Base-by-base conservation (phyloP, 2,797 vertebrate genomes). In the Poeciliopsis presidionis region DNA sequence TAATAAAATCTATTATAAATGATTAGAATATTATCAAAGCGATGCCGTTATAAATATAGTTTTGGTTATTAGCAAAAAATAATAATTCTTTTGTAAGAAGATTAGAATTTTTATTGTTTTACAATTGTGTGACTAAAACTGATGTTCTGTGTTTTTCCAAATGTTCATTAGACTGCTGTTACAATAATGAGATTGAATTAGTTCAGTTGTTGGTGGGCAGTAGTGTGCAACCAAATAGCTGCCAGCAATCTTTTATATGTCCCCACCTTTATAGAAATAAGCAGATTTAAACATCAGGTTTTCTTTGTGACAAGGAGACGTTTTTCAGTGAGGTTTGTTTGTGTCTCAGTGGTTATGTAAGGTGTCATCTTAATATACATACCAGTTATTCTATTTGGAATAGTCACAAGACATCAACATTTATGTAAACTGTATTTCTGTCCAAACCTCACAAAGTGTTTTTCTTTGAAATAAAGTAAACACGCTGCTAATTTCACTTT, bases 221-320 rank as follows among this genome's bases (percentile, higher is more conserved):
- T 79, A 76, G 78, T 84, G 81, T 87, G 87, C 83, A 86, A 82
- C 61, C 63, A 80, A 41, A 91, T 76, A 83, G 88, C 89, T 85
- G 86, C 84, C 84, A 90, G 87, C 74, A 63, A 83, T 88, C 84
- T 91, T 92, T 89, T 70, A 91, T 92, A 89, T 18, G 6, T 86
- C 81, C 72, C 75, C 74, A 12, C 70, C 65, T 86, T 59, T 67
- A 78, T 81, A 75, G 73, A 83, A 82, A 78, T 78, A 84, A 89
- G 81, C 11, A 33, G 78, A 80, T 84, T 74, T 72, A 73, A 84
- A 74, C 77, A 81, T 86, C 87, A 88, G 73, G 57, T 75, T 87
- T 71, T 84, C 89, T 85, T 57, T 79, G 81, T 20, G 69, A 83
- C 8, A 12, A 36, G 55, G 16, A 79, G 79, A 84, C 57, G 75